phyloP scores from a whole-genome alignment of 2,888 invertebrate species.

The Anaspis maculata region DNA sequence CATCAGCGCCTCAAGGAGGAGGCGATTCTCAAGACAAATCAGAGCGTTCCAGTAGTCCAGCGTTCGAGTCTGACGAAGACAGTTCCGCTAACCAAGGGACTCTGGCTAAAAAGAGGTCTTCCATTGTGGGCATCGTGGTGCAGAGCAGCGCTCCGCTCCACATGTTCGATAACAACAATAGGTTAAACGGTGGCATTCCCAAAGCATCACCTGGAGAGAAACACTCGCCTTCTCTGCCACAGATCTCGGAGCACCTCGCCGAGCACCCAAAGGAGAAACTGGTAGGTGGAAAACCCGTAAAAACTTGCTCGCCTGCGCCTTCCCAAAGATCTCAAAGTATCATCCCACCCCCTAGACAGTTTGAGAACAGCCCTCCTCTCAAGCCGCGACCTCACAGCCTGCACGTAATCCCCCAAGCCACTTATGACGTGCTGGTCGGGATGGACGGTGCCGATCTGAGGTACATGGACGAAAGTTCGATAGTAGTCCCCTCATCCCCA shows the following conservation, averaged over 20 bases:
- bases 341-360: slow-evolving; percentile 66
- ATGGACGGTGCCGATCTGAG: slow-evolving; percentile 80
- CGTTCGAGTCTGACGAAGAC: slow-evolving; percentile 93
- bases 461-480: slow-evolving; percentile 87
- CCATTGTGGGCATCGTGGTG: slow-evolving; percentile 60
- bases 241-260: slow-evolving; percentile 52
- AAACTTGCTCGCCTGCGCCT: slow-evolving; percentile 42
- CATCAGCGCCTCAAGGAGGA: slow-evolving; percentile 28
- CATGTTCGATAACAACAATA: slow-evolving; percentile 45
- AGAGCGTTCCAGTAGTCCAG: slow-evolving; percentile 84
- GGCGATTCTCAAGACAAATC: slow-evolving; percentile 49
- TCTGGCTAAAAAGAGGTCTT: slow-evolving; percentile 53
- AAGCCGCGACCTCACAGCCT: slow-evolving; percentile 47
- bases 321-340: slow-evolving; percentile 50
- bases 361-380: slow-evolving; percentile 56
- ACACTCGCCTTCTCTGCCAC: slow-evolving; percentile 46
- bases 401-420: slow-evolving; percentile 42
- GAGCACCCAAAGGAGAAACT: slow-evolving; percentile 43
- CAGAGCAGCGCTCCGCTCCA: slow-evolving; percentile 53
- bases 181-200: slow-evolving; percentile 48
- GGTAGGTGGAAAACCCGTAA: slow-evolving; percentile 33
- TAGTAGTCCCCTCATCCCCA: slow-evolving; percentile 70
- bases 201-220: slow-evolving; percentile 20
- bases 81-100: slow-evolving; percentile 40
- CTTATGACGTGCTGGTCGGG: slow-evolving; percentile 68